These are phyloP conservation scores for Parus major DNA, from an alignment of 2,113 vertebrate genomes.

Conservation along the genomic window DNA sequence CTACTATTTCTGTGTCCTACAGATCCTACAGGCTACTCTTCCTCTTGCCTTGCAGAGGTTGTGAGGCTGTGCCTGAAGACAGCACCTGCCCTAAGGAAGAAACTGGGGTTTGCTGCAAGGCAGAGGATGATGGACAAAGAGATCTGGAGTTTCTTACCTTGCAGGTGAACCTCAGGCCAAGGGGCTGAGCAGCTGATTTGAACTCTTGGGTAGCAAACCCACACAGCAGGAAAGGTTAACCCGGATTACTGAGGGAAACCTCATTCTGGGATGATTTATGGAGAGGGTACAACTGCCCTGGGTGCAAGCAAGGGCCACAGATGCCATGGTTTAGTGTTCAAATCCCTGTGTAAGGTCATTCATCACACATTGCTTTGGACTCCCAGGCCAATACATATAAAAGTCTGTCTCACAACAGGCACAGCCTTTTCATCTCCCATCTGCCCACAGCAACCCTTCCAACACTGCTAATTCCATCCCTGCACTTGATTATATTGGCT, in stretches of 20 bases:
- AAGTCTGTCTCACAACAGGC: not conserved
- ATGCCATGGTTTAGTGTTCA: conserved; percentile 7
- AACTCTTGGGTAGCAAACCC: not conserved
- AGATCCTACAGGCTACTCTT: not conserved
- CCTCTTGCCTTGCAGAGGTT: not conserved
- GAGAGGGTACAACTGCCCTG: not conserved
- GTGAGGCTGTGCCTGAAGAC: not conserved
- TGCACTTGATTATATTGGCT: not conserved
- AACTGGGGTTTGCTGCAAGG: not conserved
- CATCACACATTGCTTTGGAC: not conserved
- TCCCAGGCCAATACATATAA: not conserved
- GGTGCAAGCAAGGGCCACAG: not conserved
- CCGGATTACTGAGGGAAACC: not conserved
- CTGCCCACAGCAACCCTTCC: conserved; percentile 20
- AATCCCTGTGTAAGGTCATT: not conserved
- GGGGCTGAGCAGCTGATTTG: not conserved
- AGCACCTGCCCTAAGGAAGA: not conserved
- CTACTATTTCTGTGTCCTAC: not conserved
- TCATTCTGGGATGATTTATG: conserved; percentile 1
- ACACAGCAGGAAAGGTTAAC: not conserved
- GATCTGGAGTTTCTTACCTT: not conserved
- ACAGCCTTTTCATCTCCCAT: not conserved
- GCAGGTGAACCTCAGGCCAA: not conserved
- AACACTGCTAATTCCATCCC: not conserved
- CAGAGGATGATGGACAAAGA: not conserved